Evolutionary conservation across 2,113 vertebrate species (phyloP).

Genomic region (Acrocephalus kingi): DNA sequence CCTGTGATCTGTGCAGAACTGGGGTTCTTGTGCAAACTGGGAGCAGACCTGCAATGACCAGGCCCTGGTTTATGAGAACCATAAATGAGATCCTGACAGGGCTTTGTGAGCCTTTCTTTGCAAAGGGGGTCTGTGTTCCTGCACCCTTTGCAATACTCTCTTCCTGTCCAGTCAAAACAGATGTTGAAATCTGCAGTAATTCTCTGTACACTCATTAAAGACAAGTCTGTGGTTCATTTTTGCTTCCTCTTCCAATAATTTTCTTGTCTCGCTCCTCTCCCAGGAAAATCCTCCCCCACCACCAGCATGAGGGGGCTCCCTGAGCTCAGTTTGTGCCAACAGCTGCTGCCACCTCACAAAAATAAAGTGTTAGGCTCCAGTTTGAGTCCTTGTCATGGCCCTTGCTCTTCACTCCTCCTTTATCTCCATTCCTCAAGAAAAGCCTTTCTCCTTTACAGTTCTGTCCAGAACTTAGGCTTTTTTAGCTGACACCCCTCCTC

Average conservation of each 20-base stretch:
- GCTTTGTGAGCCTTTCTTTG: not conserved
- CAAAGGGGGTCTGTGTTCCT: not conserved
- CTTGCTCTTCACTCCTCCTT: not conserved
- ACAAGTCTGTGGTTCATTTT: not conserved
- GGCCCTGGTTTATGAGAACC: not conserved
- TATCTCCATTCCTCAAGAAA: not conserved
- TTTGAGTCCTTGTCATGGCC: rapidly evolving
- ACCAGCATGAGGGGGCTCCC: rapidly evolving
- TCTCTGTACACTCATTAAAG: not conserved
- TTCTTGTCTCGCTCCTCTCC: not conserved
- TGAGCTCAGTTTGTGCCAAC: not conserved
- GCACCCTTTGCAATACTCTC: not conserved
- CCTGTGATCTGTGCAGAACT: not conserved
- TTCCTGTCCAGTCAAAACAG: not conserved
- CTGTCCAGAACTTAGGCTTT: not conserved
- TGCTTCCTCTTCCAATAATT: not conserved
- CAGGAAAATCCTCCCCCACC: not conserved
- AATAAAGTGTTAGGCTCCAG: not conserved
- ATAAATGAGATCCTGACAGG: not conserved
- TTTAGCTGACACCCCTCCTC: not conserved
- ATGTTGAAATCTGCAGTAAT: not conserved
- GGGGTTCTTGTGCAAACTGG: not conserved
- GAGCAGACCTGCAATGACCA: not conserved
- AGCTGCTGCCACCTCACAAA: not conserved
- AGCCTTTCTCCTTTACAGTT: not conserved